Evolutionary conservation across 2,113 vertebrate species (phyloP).

Genomic region (Pampusana beccarii): DNA sequence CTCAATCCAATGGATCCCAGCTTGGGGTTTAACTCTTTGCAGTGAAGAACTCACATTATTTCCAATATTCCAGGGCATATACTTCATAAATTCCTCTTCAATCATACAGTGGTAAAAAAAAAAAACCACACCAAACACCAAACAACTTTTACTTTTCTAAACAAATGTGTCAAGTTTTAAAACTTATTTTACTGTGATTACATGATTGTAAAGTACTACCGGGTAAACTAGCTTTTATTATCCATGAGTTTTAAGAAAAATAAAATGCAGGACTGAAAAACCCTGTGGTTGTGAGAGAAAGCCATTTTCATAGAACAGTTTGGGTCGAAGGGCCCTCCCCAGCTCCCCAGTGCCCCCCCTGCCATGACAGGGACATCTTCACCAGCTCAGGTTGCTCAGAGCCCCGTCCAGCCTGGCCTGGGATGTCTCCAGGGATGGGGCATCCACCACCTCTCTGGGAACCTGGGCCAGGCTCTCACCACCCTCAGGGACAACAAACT

Average conservation of each 20-base stretch:
- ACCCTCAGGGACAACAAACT: no score
- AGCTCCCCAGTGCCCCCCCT: no score
- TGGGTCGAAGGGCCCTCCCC: no score
- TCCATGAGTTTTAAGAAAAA: background rate
- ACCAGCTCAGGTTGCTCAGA: no score
- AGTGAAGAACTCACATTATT: fast-evolving
- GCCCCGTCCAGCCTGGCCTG: no score
- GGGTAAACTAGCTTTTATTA: background rate
- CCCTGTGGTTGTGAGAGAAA: background rate
- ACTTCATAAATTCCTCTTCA: background rate
- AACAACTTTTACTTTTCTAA: background rate
- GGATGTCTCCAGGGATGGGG: no score
- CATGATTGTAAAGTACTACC: fast-evolving
- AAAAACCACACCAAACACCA: no score
- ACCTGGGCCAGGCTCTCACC: no score
- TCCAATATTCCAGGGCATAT: fast-evolving
- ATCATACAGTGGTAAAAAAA: fast-evolving
- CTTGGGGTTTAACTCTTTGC: background rate
- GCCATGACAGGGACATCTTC: no score
- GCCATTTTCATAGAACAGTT: background rate
- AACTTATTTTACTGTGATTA: background rate
- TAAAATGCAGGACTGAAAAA: background rate
- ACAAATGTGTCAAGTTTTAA: fast-evolving
- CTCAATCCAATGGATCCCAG: fast-evolving
- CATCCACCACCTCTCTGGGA: no score